Evolutionary conservation across 2,888 invertebrate genomes (phyloP), one percentile per base, ranked within the genome.

Genomic region (Lithophane leautieri): DNA sequence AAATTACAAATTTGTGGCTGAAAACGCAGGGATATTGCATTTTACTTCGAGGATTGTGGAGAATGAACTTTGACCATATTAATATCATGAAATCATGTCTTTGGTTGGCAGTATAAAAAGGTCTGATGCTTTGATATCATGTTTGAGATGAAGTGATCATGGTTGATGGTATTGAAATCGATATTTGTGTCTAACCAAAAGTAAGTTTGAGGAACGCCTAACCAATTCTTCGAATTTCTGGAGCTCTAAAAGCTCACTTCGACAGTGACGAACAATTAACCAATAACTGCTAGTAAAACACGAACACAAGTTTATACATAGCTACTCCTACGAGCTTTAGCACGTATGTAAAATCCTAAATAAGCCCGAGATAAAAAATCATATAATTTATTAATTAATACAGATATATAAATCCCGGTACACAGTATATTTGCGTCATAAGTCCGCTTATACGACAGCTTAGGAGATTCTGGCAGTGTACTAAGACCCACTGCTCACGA

Each of bases 1-100:
- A 81, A 69, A 81, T 76, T 76, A 79, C 65, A 69, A 69, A 34
- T 73, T 61, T 61, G 54, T 47, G 16, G 60, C 8, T 76, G n/a
- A 76, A 67, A 60, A 60, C 34, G 54, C 22, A 34, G 8, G 12
- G n/a, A 56, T 67, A 65, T 79, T 73, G 42, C 61, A 42, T n/a
- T 61, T n/a, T 44, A 61, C 28, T 50, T 44, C 4, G 0, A 28
- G 56, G 25, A 58, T 47, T 50, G 34, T 79, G 22, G 12, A 16
- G 28, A 47, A 58, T 56, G 12, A 34, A 44, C 7, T 34, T 40
- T 44, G 42, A 12, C 16, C 28, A 14, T 63, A 11, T 4, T n/a
- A n/a, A 12, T 47, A 34, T 34, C 19, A 44, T 79, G 14, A 50
- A 19, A 12, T 47, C 8, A 47, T 68, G n/a, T 14, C 8, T 19